Percentiles rank a stretch among this genome's conserved stretches.
Conservation (phyloP, 2,797 vertebrate species). For the Gadopsis marmoratus region DNA sequence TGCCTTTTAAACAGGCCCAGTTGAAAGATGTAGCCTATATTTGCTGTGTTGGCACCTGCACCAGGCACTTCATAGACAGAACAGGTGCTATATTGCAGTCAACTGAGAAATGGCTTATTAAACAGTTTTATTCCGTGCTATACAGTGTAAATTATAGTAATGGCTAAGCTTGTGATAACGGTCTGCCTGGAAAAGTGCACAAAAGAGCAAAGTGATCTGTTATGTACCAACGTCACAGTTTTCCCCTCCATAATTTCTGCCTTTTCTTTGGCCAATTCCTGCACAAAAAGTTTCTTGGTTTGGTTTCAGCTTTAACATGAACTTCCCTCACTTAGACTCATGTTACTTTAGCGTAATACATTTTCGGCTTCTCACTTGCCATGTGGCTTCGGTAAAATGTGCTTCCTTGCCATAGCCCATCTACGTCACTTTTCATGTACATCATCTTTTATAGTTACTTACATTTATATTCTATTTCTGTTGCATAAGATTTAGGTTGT, state of each 20-base stretch:
- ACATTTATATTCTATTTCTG: slow-evolving; percentile 10
- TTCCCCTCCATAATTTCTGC: not conserved
- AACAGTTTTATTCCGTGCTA: not conserved
- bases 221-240: not conserved
- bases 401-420: slow-evolving; percentile 26
- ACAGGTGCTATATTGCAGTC: not conserved
- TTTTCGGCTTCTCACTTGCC: not conserved
- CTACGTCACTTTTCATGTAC: not conserved
- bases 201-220: slow-evolving; percentile 4
- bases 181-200: slow-evolving; percentile 10
- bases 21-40: not conserved
- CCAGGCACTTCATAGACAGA: not conserved
- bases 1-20: slow-evolving; percentile 1
- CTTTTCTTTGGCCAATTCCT: slow-evolving; percentile 5
- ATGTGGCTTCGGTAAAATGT: slow-evolving; percentile 15
- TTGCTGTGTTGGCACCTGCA: not conserved
- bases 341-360: not conserved
- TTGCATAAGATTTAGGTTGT: slow-evolving; percentile 11
- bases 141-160: slow-evolving; percentile 3
- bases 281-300: not conserved
- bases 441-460: slow-evolving; percentile 20
- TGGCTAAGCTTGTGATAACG: not conserved
- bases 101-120: not conserved
- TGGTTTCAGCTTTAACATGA: slow-evolving; percentile 1
- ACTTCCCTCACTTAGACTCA: not conserved